Evolutionary conservation across 92 coral and sea anemone species (phyloP).

Genomic region (Heliopora coerulea): DNA sequence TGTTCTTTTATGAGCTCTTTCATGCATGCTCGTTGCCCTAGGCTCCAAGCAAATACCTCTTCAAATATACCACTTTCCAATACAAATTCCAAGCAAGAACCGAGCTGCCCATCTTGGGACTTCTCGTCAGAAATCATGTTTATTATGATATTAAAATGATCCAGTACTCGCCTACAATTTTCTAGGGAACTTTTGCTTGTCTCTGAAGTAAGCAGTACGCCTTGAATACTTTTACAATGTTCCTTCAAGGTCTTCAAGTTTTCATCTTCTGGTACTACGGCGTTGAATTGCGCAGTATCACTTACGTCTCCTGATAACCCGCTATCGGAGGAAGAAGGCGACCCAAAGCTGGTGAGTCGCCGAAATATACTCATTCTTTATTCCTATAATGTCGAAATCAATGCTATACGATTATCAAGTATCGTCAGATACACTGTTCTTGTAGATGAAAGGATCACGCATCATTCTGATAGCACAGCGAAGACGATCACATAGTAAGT

Average conservation of each 20-base stretch:
- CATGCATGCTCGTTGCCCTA: slow-evolving; percentile 57
- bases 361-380: slow-evolving; percentile 38
- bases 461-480: too few relatives aligned
- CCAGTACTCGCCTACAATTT: slow-evolving; percentile 79
- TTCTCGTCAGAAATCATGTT: slow-evolving; percentile 81
- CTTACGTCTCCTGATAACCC: slow-evolving; percentile 2
- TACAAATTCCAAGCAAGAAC: slow-evolving; percentile 87
- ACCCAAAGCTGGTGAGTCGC: slow-evolving; percentile 24
- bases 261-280: slow-evolving; percentile 16
- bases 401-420: neutral
- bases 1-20: slow-evolving; percentile 88
- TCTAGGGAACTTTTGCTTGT: slow-evolving; percentile 75
- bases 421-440: slow-evolving; percentile 9
- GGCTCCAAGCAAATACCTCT: slow-evolving; percentile 77
- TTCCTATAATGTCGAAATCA: neutral
- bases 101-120: slow-evolving; percentile 69
- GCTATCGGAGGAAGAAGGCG: slow-evolving; percentile 25
- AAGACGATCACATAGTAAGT: too few relatives aligned
- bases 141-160: slow-evolving; percentile 78
- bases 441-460: neutral
- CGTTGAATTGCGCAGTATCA: neutral
- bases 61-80: slow-evolving; percentile 79
- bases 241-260: slow-evolving; percentile 15
- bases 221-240: slow-evolving; percentile 28
- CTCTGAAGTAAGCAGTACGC: slow-evolving; percentile 43